These are phyloP conservation scores for Pollenia amentaria DNA, from an alignment of 2,888 invertebrate species.

Conservation along the genomic window DNA sequence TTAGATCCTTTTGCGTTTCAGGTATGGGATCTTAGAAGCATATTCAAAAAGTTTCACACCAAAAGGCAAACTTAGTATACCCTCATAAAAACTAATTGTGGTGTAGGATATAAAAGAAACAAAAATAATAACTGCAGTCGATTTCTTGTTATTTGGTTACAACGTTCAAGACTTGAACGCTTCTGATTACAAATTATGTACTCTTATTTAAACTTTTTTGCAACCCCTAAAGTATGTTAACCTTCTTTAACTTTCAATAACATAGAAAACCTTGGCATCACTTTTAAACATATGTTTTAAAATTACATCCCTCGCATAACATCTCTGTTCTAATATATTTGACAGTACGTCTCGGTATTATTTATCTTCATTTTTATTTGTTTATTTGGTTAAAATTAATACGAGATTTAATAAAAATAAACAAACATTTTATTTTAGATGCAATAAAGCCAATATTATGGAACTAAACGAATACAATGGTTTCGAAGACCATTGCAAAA, in stretches of 20 bases:
- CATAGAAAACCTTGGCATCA: conserved; percentile 41
- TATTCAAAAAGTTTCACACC: no score
- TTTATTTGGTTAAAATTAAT: conserved; percentile 70
- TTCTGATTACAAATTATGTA: no score
- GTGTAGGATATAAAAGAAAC: no score
- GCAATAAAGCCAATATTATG: conserved; percentile 48
- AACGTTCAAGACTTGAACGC: no score
- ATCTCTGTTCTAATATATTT: conserved; percentile 19
- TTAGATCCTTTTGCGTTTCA: no score
- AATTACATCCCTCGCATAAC: neutral
- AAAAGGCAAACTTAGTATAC: no score
- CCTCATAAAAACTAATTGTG: no score
- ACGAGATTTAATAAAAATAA: conserved; percentile 74
- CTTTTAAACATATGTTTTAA: conserved; percentile 47
- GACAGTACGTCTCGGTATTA: conserved; percentile 51
- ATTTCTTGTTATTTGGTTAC: no score
- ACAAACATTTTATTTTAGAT: conserved; percentile 65
- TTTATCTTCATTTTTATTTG: conserved; percentile 64
- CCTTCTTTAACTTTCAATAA: neutral
- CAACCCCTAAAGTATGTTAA: conserved; percentile 29
- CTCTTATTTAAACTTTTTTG: neutral
- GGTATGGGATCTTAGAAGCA: no score
- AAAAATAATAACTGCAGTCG: no score
- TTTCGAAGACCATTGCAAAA: conserved; percentile 65
- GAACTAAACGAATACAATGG: conserved; percentile 71